Evolutionary conservation across 2,797 vertebrate species (phyloP), one percentile per base, ranked within the genome.

Genomic region (Psittacula echo): DNA sequence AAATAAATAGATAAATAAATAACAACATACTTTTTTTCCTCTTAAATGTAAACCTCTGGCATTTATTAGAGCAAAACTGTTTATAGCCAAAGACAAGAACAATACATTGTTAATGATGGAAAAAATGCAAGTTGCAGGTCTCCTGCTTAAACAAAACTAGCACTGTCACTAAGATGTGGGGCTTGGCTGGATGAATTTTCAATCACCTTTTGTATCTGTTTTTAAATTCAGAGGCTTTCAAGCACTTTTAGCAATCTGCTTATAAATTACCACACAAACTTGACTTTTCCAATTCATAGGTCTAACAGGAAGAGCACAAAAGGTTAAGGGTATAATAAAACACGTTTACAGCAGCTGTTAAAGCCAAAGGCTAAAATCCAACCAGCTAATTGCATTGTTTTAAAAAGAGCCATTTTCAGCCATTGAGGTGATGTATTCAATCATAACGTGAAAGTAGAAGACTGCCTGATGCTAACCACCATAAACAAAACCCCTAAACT

Each of bases 91-190:
- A 91, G 54, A 44, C 65, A 79, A 44, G 16, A 56, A 27, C 11
- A 18, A 76, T 41, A 30, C 24, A n/a, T 22, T 17, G 32, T 2
- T 42, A 18, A 47, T 23, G 32, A 65, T 58, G 27, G 75, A 78
- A 53, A 53, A 61, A 64, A 34, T 1, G 1, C 11, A 60, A 80
- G 20, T 29, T 60, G 16, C 30, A 73, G 56, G 11, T 5, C 27
- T 65, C 47, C 22, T 30, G 19, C 42, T 85, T 44, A 54, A 84
- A 62, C 21, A 45, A 86, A 89, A 85, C 10, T 20, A 54, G 29
- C 9, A 3, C 6, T 1, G 1, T 62, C 21, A 24, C n/a, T 11
- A 8, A 54, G 13, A 44, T 0, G 2, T 37, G 22, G 13, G 66
- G 81, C 88, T 66, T 42, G 47, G 8, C 14, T 81, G 70, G 19